Evolutionary conservation across 2,888 invertebrate genomes (phyloP), one percentile per base, ranked within the genome.

Genomic region (Oligia fasciuncula): DNA sequence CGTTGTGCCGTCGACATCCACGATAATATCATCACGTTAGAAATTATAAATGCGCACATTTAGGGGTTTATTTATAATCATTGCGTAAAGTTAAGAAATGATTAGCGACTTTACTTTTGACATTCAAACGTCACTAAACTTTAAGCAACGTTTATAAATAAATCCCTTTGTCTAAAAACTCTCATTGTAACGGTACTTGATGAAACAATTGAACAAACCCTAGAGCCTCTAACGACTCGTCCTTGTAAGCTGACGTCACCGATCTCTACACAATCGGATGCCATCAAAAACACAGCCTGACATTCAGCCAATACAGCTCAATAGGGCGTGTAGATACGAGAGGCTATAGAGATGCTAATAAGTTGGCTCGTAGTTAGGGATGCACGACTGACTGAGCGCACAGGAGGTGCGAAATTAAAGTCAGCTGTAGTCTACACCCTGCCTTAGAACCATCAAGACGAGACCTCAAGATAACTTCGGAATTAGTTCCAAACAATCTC

Each of bases 401-500:
- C 85, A 89, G 90, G 89, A 91, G 91, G 92, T 92, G 91, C 88
- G 89, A 92, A 92, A 92, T 92, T 93, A 92, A 93, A 93, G 91
- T 91, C 90, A 84, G 90, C 90, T 90, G 89, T 85, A 91, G 73
- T 67, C 60, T 68, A 80, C 67, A 87, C 90, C 88, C 81, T 87
- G 90, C 91, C 91, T 91, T 90, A 93, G 90, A 90, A 49, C 88
- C 88, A 90, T 92, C 83, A 89, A 90, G 89, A 89, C 86, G 84
- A 80, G 83, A 86, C 87, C 87, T 87, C 83, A 85, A 92, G 92
- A 91, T 91, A 93, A 92, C 93, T 93, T 91, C 83, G 88, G 90
- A 91, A 94, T 94, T 93, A 93, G 93, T 94, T 94, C 88, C 89
- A 86, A 90, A 91, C 92, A 91, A 91, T 91, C 87, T 88, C 83